A percentile compares a stretch with the other conserved stretches of the same genome.
These are phyloP conservation scores for Tetrao urogallus DNA, from an alignment of 2,113 vertebrate genomes.

Conservation along the genomic window DNA sequence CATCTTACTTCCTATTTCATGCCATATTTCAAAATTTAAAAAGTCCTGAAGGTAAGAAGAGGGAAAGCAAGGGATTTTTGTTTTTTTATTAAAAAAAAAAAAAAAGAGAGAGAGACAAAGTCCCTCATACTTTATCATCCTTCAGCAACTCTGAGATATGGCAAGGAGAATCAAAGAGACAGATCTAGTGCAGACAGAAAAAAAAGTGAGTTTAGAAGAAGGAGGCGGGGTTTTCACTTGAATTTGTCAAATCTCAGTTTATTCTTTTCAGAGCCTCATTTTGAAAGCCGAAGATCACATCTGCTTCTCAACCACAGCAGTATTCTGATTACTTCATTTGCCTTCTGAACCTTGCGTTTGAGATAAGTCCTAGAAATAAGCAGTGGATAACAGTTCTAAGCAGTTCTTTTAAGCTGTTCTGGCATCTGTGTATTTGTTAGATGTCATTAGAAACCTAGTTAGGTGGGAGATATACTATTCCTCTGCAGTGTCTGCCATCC, in stretches of 20 bases:
- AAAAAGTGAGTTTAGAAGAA: neutral
- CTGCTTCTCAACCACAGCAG: neutral
- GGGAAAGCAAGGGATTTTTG: neutral
- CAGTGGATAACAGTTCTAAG: neutral
- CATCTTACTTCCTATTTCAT: neutral
- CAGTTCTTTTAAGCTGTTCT: neutral
- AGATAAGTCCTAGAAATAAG: neutral
- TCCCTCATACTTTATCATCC: neutral
- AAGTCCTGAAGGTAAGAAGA: neutral
- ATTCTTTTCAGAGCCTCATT: neutral
- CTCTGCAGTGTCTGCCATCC: neutral
- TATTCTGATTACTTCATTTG: neutral
- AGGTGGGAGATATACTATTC: neutral
- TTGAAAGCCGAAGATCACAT: neutral
- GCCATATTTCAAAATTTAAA: neutral
- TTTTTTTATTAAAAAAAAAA: too few species aligned
- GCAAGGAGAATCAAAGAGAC: neutral
- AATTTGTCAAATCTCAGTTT: neutral
- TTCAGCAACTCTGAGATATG: neutral
- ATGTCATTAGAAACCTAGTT: conserved; percentile 11
- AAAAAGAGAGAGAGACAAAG: rapidly evolving
- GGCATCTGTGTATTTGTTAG: neutral
- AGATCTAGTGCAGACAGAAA: neutral
- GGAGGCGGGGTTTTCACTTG: neutral
- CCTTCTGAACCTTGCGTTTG: neutral